These are phyloP conservation scores for Lerema accius DNA, from an alignment of 1,140 invertebrate genomes.

Conservation along the genomic window DNA sequence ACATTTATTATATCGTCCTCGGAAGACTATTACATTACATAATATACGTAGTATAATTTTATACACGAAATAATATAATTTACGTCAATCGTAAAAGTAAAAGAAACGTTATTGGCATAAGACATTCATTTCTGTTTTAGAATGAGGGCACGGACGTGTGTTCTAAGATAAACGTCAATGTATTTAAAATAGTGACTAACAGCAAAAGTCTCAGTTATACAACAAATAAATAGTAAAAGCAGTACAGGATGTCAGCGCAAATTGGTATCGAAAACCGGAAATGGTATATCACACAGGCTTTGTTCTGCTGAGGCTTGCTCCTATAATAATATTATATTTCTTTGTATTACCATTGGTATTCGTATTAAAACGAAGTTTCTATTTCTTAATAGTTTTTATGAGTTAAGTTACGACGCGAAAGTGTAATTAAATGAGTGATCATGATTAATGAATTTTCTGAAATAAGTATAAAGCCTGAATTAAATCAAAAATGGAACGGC, in stretches of 20 bases:
- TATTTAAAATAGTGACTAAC: not conserved
- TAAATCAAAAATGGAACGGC: too few species aligned
- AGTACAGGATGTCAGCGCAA: conserved; percentile 46
- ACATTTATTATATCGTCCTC: too few species aligned
- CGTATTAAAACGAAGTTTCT: too few species aligned
- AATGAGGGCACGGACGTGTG: not conserved
- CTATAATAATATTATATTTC: conserved; percentile 36
- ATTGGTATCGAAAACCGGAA: conserved; percentile 55
- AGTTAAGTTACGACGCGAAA: too few species aligned
- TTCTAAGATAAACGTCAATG: conserved; percentile 17
- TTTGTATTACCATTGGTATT: conserved; percentile 21
- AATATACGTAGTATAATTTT: not conserved
- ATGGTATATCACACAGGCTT: conserved; percentile 47
- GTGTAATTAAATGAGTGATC: too few species aligned
- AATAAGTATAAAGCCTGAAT: too few species aligned
- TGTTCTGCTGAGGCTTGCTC: conserved; percentile 35
- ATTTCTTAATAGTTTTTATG: too few species aligned
- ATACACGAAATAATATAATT: not conserved
- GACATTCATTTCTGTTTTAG: not conserved
- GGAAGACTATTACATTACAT: too few species aligned
- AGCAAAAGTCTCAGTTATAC: not conserved
- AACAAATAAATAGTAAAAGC: conserved; percentile 26
- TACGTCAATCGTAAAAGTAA: not conserved
- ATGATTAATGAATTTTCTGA: too few species aligned
- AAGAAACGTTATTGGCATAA: not conserved